Conservation (phyloP, 2,113 vertebrate species). For the Onychostoma macrolepis region DNA sequence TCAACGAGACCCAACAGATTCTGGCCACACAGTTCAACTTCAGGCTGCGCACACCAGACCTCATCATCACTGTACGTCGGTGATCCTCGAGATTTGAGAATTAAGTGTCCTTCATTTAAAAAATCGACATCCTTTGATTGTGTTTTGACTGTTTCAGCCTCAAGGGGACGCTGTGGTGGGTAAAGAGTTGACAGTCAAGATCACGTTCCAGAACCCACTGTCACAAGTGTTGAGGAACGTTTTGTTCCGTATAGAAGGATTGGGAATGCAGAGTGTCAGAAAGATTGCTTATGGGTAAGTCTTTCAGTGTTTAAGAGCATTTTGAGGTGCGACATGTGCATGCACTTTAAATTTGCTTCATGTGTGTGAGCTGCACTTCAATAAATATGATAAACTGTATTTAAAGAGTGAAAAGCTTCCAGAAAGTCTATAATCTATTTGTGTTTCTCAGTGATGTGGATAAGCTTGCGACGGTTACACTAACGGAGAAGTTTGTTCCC, state of each 20-base stretch:
- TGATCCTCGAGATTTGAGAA: background rate
- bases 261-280: constrained; percentile 77
- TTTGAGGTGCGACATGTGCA: background rate
- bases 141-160: constrained; percentile 68
- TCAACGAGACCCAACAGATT: constrained; percentile 81
- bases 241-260: constrained; percentile 64
- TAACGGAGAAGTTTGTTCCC: constrained; percentile 79
- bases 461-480: constrained; percentile 71
- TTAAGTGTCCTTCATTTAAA: background rate
- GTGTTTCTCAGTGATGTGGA: constrained; percentile 78
- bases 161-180: constrained; percentile 81
- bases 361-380: background rate
- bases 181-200: constrained; percentile 76
- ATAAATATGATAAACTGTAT: background rate
- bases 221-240: background rate
- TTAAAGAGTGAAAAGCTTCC: background rate
- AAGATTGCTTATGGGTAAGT: constrained; percentile 80
- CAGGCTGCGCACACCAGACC: constrained; percentile 83
- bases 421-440: constrained; percentile 50
- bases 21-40: constrained; percentile 88
- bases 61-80: constrained; percentile 68
- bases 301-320: background rate
- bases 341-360: background rate
- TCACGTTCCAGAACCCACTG: constrained; percentile 83
- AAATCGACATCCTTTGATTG: background rate